Evolutionary conservation across 2,888 invertebrate genomes (phyloP).

Genomic region (Opisthograptis luteolata): DNA sequence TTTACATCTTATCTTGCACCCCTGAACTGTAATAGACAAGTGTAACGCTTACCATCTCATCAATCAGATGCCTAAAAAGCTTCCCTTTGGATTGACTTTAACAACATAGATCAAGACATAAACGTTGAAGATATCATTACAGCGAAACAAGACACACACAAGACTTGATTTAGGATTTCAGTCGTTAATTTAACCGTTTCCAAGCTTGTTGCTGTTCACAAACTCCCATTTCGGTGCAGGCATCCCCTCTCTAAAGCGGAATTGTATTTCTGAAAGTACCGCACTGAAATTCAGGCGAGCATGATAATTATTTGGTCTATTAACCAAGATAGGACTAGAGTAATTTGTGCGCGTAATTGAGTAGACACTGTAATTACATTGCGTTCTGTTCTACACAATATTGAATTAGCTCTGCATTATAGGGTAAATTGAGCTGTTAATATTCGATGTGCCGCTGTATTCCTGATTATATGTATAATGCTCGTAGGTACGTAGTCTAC

Average conservation of each 20-base stretch:
- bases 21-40: too few relatives aligned
- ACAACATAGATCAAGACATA: background rate
- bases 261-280: slow-evolving; percentile 17
- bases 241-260: slow-evolving; percentile 1
- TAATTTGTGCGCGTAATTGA: slow-evolving; percentile 41
- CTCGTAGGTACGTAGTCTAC: background rate
- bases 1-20: too few relatives aligned
- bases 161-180: background rate
- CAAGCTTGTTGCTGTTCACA: slow-evolving; percentile 6
- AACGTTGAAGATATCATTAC: background rate
- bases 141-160: background rate
- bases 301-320: slow-evolving; percentile 26
- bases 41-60: background rate
- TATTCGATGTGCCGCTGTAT: slow-evolving; percentile 17
- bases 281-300: slow-evolving; percentile 18
- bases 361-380: slow-evolving; percentile 39
- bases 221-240: slow-evolving; percentile 8
- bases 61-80: background rate
- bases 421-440: slow-evolving; percentile 39
- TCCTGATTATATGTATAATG: too few relatives aligned
- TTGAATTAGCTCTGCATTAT: slow-evolving; percentile 40
- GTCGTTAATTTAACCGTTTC: background rate
- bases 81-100: too few relatives aligned
- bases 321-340: slow-evolving; percentile 23
- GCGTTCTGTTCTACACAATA: slow-evolving; percentile 35